phyloP scores from a whole-genome alignment of 2,888 invertebrate species.

The Nysson spinosus region DNA sequence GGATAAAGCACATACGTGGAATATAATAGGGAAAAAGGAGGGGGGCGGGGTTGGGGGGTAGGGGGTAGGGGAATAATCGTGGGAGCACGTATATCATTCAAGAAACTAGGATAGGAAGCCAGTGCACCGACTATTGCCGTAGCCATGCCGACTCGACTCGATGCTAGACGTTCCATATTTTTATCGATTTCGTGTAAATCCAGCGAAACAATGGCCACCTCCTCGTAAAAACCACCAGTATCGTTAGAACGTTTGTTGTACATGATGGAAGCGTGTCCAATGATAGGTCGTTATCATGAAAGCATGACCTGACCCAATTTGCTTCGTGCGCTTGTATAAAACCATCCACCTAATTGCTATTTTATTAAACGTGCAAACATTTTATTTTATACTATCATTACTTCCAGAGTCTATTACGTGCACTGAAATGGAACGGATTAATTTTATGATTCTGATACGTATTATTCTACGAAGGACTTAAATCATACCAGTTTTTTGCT shows the following conservation, averaged over 20 bases:
- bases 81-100: slow-evolving; percentile 45
- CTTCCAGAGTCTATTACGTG: too few species aligned
- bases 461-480: too few species aligned
- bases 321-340: background rate
- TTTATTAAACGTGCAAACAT: too few species aligned
- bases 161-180: slow-evolving; percentile 67
- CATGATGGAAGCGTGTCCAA: slow-evolving; percentile 16
- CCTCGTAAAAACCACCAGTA: slow-evolving; percentile 50
- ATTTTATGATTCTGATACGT: too few species aligned
- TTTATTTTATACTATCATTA: too few species aligned
- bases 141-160: slow-evolving; percentile 54
- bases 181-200: slow-evolving; percentile 75
- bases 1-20: background rate
- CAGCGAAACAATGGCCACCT: slow-evolving; percentile 56
- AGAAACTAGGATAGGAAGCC: slow-evolving; percentile 53
- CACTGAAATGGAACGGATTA: too few species aligned
- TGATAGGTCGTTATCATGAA: slow-evolving; percentile 45
- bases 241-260: slow-evolving; percentile 47
- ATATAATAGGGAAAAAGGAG: too few species aligned
- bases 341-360: too few species aligned
- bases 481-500: too few species aligned
- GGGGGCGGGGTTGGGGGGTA: too few species aligned
- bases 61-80: slow-evolving; percentile 28
- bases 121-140: slow-evolving; percentile 23
- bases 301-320: slow-evolving; percentile 32